Evolutionary conservation across 2,797 vertebrate genomes (phyloP), one percentile per base, ranked within the genome.

Genomic region (Caiman crocodilus): DNA sequence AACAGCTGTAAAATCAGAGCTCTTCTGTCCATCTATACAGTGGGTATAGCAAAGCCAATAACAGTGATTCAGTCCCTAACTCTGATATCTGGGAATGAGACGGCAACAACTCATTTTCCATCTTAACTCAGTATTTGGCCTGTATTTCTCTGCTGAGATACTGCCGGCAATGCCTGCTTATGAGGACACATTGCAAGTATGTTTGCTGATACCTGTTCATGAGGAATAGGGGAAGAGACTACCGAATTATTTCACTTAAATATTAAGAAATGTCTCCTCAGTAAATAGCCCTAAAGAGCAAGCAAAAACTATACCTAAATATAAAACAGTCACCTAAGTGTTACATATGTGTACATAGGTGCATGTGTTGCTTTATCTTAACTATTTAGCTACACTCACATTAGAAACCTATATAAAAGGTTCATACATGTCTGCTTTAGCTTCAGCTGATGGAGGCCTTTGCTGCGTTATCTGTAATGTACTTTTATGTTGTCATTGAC

Each of bases 321-420:
- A 61, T 85, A 94, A 96, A 96, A 77, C 87, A 84, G 90, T 94
- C 77, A 20, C 61, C 71, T 84, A 76, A 88, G 42, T 84, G 87
- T 92, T 90, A 71, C 50, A 69, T 94, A 60, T 96, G 95, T 95
- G 65, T 95, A 90, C 89, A 96, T 90, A 93, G 97, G 96, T 83
- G 67, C 79, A 50, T 10, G 9, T 50, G 42, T 50, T 58, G 83
- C 90, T 87, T 90, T 88, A 89, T 90, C 64, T 76, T 93, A 90
- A 94, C 93, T 90, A 93, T 11, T 67, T 32, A 67, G 64, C 28
- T 67, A 11, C 90, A 89, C 94, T 82, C 88, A 90, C 88, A 92
- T 88, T 94, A 50, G 42, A 50, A 50, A 50, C 42, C 23, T 73
- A 15, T 82, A 64, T 87, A 64, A 0, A 0, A 61, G 56, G n/a